These are phyloP conservation scores for Agelastica alni DNA, from an alignment of 2,888 invertebrate species.

Conservation along the genomic window DNA sequence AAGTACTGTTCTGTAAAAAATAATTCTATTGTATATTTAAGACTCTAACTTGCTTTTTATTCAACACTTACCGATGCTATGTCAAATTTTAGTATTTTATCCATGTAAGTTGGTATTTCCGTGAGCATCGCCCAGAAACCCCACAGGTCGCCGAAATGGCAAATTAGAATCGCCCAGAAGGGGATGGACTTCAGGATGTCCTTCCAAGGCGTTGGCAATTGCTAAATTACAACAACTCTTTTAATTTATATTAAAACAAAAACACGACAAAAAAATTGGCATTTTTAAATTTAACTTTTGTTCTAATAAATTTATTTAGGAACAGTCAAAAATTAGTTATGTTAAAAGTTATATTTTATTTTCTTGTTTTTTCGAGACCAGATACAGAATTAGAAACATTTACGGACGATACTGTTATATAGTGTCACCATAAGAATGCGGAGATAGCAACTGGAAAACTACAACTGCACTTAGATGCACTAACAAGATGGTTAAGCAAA, in stretches of 20 bases:
- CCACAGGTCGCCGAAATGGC: constrained; percentile 78
- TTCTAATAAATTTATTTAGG: not conserved
- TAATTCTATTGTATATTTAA: constrained; percentile 30
- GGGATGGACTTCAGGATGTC: constrained; percentile 74
- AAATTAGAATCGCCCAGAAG: constrained; percentile 73
- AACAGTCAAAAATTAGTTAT: too few relatives aligned
- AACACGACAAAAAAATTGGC: not conserved
- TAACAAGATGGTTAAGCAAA: too few relatives aligned
- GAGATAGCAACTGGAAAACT: too few relatives aligned
- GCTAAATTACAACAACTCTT: constrained; percentile 27
- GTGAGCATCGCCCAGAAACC: constrained; percentile 85
- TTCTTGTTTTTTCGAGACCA: too few relatives aligned
- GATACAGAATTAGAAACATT: too few relatives aligned
- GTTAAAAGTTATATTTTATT: too few relatives aligned
- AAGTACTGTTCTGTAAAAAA: constrained; percentile 68
- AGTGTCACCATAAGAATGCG: too few relatives aligned
- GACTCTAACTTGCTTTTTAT: constrained; percentile 6
- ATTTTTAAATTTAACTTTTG: not conserved
- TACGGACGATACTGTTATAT: too few relatives aligned
- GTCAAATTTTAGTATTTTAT: constrained; percentile 70
- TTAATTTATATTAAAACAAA: not conserved
- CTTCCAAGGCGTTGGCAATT: constrained; percentile 70
- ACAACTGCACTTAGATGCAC: too few relatives aligned
- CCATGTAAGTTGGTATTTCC: constrained; percentile 81
- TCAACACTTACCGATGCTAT: constrained; percentile 64